Base-by-base conservation (phyloP, 2,888 invertebrate genomes). In the Synanthedon andrenaeformis region DNA sequence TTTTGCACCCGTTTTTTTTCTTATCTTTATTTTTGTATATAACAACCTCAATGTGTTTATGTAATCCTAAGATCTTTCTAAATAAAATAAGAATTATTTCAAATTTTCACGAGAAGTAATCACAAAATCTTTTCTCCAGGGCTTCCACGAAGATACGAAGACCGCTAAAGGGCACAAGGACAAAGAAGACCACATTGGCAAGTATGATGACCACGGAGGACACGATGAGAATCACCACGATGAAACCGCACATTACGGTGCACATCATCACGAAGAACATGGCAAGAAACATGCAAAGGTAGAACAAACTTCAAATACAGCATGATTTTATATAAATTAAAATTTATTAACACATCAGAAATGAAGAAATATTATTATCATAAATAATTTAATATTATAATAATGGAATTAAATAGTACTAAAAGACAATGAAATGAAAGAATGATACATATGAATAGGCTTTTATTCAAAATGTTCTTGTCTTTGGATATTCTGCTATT, bases 81-180 rank as follows among this genome's bases (percentile, higher is more conserved):
- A 45, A 5, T 45, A 13, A 14, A 45, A 42, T 42, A 42, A 11
- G 42, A n/a, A 12, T 11, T 11, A 12, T n/a, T 10, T n/a, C 42
- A 4, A 42, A 13, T 10, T 42, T 10, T 13, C 3, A 42, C 42
- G 1, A 42, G 42, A 1, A 42, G 42, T n/a, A 13, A 5, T 42
- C 13, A 4, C 6, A 12, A 12, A 23, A 23, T 23, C 23, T 42
- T 49, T 53, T 52, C 59, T 58, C 11, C 69, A 86, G 82, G 87
- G 90, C 2, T 75, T 88, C 57, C 91, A 92, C 69, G 88, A 91
- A 58, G 89, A 90, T 61, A 89, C 90, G 55, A 91, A 91, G 66
- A 89, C 88, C 1, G 83, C 89, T 53, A 91, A 91, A 62, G 93
- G 93, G 0, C 90, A 92, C 63, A 91, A 92, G 65, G 91, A 92